Percentiles rank a stretch among this genome's conserved stretches.
phyloP scores from a whole-genome alignment of 2,797 vertebrate species.

The Echiichthys vipera region DNA sequence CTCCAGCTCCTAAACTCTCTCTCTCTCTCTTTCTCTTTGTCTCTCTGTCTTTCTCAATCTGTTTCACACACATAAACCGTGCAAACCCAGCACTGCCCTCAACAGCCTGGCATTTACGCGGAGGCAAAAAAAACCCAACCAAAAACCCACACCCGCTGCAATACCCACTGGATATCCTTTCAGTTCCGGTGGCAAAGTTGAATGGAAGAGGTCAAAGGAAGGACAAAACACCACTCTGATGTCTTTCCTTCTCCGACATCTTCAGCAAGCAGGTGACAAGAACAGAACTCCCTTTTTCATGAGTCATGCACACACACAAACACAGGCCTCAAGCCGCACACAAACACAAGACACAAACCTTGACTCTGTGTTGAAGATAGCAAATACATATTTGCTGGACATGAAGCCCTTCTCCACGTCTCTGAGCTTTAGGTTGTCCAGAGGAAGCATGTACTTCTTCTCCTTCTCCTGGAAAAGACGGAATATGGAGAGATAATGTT shows the following conservation, averaged over 20 bases:
- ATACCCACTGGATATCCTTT: constrained; percentile 55
- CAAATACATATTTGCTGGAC: constrained; percentile 90
- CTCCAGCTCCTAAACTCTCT: constrained; percentile 62
- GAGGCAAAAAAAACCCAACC: constrained; percentile 12
- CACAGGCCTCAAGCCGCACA: constrained; percentile 17
- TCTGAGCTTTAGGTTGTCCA: constrained; percentile 91
- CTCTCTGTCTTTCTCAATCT: constrained; percentile 50
- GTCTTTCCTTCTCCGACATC: constrained; percentile 36
- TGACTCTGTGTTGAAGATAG: constrained; percentile 93
- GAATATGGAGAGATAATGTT: constrained; percentile 52
- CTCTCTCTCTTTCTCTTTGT: constrained; percentile 37
- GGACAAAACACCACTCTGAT: constrained; percentile 40
- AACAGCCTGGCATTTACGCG: constrained; percentile 38
- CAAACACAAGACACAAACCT: constrained; percentile 79
- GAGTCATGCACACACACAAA: constrained; percentile 27
- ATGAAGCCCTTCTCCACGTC: constrained; percentile 90
- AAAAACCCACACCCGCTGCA: constrained; percentile 25
- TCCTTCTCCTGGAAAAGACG: constrained; percentile 87
- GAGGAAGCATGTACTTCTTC: constrained; percentile 91
- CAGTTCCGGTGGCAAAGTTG: constrained; percentile 58
- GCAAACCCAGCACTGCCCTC: constrained; percentile 48
- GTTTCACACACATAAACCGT: constrained; percentile 63
- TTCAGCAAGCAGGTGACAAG: constrained; percentile 57
- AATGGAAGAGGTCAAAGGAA: constrained; percentile 60
- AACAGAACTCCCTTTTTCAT: constrained; percentile 58